phyloP scores from a whole-genome alignment of 2,888 invertebrate genomes.

The Urechis unicinctus region DNA sequence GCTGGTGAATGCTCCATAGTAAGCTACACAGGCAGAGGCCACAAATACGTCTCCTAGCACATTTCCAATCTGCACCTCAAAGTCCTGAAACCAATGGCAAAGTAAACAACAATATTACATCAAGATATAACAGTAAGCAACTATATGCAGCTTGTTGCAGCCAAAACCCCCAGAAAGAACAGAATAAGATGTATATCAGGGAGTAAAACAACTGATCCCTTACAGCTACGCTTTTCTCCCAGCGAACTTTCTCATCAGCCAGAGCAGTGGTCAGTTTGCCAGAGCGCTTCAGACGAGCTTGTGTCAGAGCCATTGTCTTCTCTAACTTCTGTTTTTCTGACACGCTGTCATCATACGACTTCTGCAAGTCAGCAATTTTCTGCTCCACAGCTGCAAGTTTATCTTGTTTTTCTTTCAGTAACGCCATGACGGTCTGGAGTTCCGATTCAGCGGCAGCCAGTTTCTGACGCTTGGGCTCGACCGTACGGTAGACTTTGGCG shows the following conservation, averaged over 20 bases:
- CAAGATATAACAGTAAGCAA: too few species aligned
- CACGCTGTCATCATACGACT: conserved; percentile 49
- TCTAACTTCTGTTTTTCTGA: conserved; percentile 69
- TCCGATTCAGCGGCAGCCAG: conserved; percentile 64
- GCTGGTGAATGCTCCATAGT: conserved; percentile 52
- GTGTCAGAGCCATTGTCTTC: conserved; percentile 69
- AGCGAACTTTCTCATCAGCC: conserved; percentile 77
- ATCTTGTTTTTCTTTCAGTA: conserved; percentile 72
- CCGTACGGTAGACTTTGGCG: conserved; percentile 76
- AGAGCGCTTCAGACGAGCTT: conserved; percentile 71
- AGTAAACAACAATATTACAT: background rate
- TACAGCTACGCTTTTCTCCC: conserved; percentile 70
- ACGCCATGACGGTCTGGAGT: conserved; percentile 67
- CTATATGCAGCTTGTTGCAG: too few species aligned
- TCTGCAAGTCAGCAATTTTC: conserved; percentile 55
- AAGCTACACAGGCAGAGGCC: conserved; percentile 51
- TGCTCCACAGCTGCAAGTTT: conserved; percentile 76
- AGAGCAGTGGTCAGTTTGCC: conserved; percentile 79
- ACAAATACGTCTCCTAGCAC: conserved; percentile 52
- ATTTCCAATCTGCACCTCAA: conserved; percentile 45
- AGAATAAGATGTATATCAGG: background rate
- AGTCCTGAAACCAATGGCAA: conserved; percentile 26
- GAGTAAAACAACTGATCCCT: conserved; percentile 7
- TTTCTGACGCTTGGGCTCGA: conserved; percentile 78
- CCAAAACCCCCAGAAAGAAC: too few species aligned